phyloP scores from a whole-genome alignment of 2,797 vertebrate species.

The Eulemur albifrons region DNA sequence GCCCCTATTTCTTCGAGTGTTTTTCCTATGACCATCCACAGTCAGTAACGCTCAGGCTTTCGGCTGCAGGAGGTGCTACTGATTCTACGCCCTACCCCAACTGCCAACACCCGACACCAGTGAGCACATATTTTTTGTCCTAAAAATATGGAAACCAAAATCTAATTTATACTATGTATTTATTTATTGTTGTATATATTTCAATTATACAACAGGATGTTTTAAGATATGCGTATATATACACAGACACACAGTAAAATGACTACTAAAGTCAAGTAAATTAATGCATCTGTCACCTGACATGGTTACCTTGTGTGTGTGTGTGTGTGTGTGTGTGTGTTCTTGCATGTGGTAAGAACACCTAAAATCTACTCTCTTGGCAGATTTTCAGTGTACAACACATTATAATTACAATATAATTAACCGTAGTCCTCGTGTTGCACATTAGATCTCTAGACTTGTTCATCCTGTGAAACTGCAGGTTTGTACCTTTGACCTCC shows the following conservation, averaged over 20 bases:
- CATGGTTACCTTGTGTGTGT: background rate
- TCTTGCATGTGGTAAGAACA: rapidly evolving
- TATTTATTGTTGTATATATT: background rate
- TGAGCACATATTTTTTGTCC: background rate
- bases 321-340: background rate
- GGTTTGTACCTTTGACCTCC: background rate
- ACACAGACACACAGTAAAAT: background rate
- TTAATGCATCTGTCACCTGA: background rate
- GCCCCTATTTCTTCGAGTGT: background rate
- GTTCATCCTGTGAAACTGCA: background rate
- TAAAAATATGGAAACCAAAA: background rate
- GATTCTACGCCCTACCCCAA: rapidly evolving
- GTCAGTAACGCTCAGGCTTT: background rate
- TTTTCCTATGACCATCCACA: background rate
- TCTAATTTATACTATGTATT: background rate
- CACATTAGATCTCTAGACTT: too few relatives aligned
- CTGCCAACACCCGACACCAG: rapidly evolving
- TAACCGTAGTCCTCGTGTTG: background rate
- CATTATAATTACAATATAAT: rapidly evolving
- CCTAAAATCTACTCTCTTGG: background rate
- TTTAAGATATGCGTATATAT: background rate
- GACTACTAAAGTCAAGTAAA: background rate
- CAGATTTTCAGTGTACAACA: too few relatives aligned
- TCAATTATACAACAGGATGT: background rate
- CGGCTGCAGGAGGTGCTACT: rapidly evolving